Conservation (phyloP, 1,140 invertebrate genomes). For the Protaetia brevitarsis region DNA sequence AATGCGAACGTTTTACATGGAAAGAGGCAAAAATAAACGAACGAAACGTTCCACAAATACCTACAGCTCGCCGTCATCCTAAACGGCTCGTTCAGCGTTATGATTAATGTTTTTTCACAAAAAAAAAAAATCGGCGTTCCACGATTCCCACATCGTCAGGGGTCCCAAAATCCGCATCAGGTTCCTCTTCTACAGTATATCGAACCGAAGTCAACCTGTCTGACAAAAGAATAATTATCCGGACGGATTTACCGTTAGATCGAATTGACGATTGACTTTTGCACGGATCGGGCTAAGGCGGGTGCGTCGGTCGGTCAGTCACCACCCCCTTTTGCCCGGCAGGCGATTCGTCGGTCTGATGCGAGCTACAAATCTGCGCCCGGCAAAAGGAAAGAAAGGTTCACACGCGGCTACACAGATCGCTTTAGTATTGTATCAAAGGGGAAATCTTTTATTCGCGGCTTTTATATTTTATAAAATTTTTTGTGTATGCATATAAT, state of each 20-base stretch:
- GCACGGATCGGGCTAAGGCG: constrained; percentile 19
- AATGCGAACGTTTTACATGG: too few species aligned
- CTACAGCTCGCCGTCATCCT: neutral
- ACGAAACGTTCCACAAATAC: neutral
- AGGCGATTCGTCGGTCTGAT: neutral
- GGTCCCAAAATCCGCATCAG: constrained; percentile 26
- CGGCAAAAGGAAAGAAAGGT: neutral
- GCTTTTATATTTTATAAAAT: constrained; percentile 30
- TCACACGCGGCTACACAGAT: neutral
- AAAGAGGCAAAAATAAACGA: too few species aligned
- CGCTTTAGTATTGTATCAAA: neutral
- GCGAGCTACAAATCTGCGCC: constrained; percentile 9
- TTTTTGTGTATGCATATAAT: constrained; percentile 13
- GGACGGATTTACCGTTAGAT: constrained; percentile 29
- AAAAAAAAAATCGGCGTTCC: constrained; percentile 24
- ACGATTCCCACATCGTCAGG: constrained; percentile 34
- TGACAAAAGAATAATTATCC: constrained; percentile 32
- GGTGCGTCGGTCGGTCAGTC: neutral
- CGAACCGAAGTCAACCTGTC: constrained; percentile 30
- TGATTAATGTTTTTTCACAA: constrained; percentile 30
- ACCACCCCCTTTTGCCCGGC: neutral
- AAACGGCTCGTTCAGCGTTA: constrained; percentile 21
- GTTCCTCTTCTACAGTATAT: too few species aligned
- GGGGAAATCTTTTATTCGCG: constrained; percentile 29
- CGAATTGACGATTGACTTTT: constrained; percentile 32